phyloP scores from a whole-genome alignment of 2,888 invertebrate genomes.

The Xestia ashworthii region DNA sequence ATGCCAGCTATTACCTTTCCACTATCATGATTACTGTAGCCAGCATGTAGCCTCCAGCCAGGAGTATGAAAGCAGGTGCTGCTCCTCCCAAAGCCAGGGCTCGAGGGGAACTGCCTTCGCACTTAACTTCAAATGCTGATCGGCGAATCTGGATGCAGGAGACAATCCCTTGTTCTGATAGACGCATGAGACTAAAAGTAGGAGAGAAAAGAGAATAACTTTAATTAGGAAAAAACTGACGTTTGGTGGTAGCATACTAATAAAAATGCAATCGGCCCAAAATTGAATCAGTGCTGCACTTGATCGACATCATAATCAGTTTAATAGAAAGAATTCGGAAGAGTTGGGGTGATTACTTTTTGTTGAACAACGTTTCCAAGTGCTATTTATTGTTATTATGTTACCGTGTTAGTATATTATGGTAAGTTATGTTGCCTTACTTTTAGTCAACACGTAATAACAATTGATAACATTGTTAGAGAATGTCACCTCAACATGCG shows the following conservation, averaged over 20 bases:
- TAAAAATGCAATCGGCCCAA: not conserved
- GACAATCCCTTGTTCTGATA: constrained; percentile 80
- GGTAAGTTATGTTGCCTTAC: no score
- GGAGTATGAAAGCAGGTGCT: constrained; percentile 83
- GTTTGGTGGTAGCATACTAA: not conserved
- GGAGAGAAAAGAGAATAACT: not conserved
- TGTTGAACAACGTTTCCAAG: no score
- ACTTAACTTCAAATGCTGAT: constrained; percentile 68
- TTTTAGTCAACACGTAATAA: no score
- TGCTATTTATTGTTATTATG: no score
- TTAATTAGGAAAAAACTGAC: not conserved
- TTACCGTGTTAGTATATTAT: no score
- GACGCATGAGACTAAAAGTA: constrained; percentile 75
- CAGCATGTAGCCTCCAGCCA: constrained; percentile 76
- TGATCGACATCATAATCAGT: no score
- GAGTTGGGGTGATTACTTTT: no score
- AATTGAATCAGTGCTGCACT: not conserved
- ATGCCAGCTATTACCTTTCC: constrained; percentile 75
- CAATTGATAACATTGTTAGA: no score
- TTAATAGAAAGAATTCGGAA: no score
- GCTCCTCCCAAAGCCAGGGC: constrained; percentile 85
- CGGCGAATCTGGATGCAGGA: constrained; percentile 75
- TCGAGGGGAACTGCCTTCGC: constrained; percentile 81
- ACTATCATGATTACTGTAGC: constrained; percentile 75
- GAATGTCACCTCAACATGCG: no score